Evolutionary conservation across 2,888 invertebrate genomes (phyloP).

Genomic region (Sinhomidia bicolor): DNA sequence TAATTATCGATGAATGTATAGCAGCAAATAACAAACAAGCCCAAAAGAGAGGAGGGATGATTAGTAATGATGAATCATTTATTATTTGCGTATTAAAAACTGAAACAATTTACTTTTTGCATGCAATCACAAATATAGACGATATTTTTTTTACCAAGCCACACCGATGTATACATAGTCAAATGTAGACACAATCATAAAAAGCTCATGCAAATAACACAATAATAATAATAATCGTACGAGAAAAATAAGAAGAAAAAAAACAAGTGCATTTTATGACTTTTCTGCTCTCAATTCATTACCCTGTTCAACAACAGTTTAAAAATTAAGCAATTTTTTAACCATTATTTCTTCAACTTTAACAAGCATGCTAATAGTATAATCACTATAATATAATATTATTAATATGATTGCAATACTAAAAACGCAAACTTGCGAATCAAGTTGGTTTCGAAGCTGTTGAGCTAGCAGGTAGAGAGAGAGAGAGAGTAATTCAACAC

Average conservation of each 20-base stretch:
- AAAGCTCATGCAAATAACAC: neutral
- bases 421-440: slow-evolving; percentile 45
- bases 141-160: neutral
- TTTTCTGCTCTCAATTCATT: slow-evolving; percentile 59
- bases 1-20: slow-evolving; percentile 56
- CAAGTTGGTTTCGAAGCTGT: slow-evolving; percentile 55
- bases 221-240: neutral
- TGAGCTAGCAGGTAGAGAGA: too few species aligned
- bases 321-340: slow-evolving; percentile 29
- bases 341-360: slow-evolving; percentile 10
- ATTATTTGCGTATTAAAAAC: slow-evolving; percentile 57
- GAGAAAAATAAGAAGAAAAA: neutral
- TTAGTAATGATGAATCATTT: slow-evolving; percentile 60
- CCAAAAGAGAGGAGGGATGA: slow-evolving; percentile 57
- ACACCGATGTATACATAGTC: neutral
- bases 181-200: neutral
- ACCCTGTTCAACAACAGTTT: slow-evolving; percentile 37
- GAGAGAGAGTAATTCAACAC: slow-evolving; percentile 41
- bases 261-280: slow-evolving; percentile 43
- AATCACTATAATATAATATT: neutral
- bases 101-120: slow-evolving; percentile 51
- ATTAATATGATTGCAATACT: slow-evolving; percentile 10
- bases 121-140: neutral
- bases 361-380: slow-evolving; percentile 36
- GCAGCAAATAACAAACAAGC: slow-evolving; percentile 52